These are phyloP conservation scores for Lutraria rhynchaena DNA, from an alignment of 1,140 invertebrate genomes.

Conservation along the genomic window DNA sequence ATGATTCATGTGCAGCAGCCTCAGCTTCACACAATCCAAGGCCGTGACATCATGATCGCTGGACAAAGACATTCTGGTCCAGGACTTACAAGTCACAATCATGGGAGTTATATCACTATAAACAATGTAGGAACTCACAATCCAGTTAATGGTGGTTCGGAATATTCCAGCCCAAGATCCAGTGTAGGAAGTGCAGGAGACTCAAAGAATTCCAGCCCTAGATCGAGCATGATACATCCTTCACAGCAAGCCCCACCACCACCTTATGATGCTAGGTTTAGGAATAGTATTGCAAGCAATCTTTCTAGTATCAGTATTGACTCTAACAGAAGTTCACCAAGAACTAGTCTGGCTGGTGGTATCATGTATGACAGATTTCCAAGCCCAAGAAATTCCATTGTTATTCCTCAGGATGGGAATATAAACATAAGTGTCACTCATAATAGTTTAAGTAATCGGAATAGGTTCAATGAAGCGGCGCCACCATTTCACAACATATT, in stretches of 20 bases:
- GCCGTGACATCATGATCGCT: constrained; percentile 53
- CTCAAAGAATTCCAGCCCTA: constrained; percentile 85
- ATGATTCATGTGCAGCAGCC: constrained; percentile 26
- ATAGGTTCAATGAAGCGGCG: constrained; percentile 76
- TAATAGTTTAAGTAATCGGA: constrained; percentile 68
- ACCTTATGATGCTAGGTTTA: constrained; percentile 77
- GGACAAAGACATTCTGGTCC: constrained; percentile 59
- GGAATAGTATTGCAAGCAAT: constrained; percentile 82
- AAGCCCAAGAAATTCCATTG: constrained; percentile 73
- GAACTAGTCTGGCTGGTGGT: constrained; percentile 82
- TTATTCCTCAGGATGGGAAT: constrained; percentile 38
- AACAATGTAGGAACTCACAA: constrained; percentile 50
- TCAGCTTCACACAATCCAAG: constrained; percentile 21
- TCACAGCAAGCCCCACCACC: constrained; percentile 82
- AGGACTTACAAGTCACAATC: constrained; percentile 55
- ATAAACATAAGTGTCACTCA: constrained; percentile 52
- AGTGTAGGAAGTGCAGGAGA: constrained; percentile 85
- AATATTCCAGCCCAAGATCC: constrained; percentile 84
- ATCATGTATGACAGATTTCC: constrained; percentile 74
- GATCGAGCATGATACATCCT: constrained; percentile 82
- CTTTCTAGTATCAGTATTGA: constrained; percentile 83
- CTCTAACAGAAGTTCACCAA: constrained; percentile 74
- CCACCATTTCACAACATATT: constrained; percentile 60
- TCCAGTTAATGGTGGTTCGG: constrained; percentile 70
- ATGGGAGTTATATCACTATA: constrained; percentile 50